Conservation (phyloP, 37 sponge, comb jelly and placozoan species). For the Cladorhizidae sp. region DNA sequence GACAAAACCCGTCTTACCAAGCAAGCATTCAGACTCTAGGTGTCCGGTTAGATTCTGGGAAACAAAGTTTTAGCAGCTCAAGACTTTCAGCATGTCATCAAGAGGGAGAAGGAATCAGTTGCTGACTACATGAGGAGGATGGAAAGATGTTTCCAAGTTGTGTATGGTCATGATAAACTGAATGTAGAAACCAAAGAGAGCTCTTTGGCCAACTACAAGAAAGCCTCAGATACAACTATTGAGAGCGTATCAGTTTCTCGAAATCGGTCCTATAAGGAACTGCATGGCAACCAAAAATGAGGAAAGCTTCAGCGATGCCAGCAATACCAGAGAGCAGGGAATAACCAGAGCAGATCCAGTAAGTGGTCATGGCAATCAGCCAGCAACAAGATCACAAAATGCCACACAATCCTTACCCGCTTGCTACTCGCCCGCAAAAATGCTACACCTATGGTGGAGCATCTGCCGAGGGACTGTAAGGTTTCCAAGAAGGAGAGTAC, state of each 20-base stretch:
- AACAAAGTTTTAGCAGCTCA: too few relatives aligned
- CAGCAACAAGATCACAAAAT: neutral
- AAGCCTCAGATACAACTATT: conserved; percentile 4
- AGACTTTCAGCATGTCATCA: too few relatives aligned
- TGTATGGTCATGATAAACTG: conserved; percentile 39
- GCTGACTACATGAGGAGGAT: too few relatives aligned
- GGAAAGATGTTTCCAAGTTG: neutral
- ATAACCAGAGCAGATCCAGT: neutral
- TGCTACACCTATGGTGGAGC: neutral
- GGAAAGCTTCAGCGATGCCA: conserved; percentile 35
- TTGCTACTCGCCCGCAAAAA: neutral
- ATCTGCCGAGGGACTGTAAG: neutral
- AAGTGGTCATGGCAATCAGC: neutral
- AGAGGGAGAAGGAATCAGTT: too few relatives aligned
- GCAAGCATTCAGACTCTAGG: too few relatives aligned
- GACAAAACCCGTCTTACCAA: too few relatives aligned
- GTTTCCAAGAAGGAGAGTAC: neutral
- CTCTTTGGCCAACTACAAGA: too few relatives aligned
- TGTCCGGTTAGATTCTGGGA: too few relatives aligned
- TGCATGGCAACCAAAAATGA: conserved; percentile 43
- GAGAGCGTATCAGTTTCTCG: conserved; percentile 21
- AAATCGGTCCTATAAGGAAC: too few relatives aligned
- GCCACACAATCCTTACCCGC: neutral
- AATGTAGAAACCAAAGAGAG: too few relatives aligned
- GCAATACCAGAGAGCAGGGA: neutral